Conservation (phyloP, 1,140 invertebrate species). For the Heliconius hewitsoni region DNA sequence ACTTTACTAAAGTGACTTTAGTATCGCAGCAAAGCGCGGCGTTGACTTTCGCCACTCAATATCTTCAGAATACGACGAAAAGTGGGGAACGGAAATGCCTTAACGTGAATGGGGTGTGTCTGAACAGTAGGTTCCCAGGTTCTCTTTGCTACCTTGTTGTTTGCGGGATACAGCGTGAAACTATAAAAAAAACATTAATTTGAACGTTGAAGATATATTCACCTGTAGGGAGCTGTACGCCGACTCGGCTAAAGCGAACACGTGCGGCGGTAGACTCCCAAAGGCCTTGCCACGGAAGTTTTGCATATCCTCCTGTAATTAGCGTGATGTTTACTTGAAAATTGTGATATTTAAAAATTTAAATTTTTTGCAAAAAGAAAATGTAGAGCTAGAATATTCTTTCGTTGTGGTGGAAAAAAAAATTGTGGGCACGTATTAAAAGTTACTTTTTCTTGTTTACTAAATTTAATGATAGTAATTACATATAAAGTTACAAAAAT, state of each 20-base stretch:
- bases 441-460: background rate
- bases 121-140: no score
- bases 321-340: background rate
- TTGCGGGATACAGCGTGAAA: no score
- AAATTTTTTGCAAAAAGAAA: no score
- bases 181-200: background rate
- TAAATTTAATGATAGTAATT: no score
- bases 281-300: conserved; percentile 91
- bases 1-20: no score
- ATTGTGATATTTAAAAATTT: background rate
- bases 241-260: conserved; percentile 94
- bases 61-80: no score
- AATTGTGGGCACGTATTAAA: background rate
- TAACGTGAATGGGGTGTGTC: no score
- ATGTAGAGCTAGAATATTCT: background rate
- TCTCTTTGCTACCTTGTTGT: no score
- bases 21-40: no score
- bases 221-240: conserved; percentile 89
- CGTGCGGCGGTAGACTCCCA: conserved; percentile 91
- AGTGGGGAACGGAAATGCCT: no score
- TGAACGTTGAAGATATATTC: conserved; percentile 32
- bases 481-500: no score
- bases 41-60: no score
- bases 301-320: conserved; percentile 87
- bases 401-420: background rate